A percentile compares a stretch with the other conserved stretches of the same genome.
phyloP scores from a whole-genome alignment of 2,113 vertebrate species.

The human region DNA sequence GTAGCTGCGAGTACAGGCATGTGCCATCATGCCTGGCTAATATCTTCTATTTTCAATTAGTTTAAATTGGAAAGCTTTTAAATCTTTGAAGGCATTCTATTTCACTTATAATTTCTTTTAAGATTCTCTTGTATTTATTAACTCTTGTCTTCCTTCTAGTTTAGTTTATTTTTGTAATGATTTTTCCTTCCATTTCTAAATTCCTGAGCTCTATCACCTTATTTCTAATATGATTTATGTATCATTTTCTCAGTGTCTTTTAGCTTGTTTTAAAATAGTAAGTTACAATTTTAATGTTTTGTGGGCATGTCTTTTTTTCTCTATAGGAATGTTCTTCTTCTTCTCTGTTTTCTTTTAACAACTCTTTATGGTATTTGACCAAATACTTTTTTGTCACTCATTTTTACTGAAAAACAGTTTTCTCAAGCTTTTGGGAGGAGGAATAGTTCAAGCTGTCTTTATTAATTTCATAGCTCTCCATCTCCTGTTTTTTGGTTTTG shows the following conservation, averaged over 20 bases:
- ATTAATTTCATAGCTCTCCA: not conserved
- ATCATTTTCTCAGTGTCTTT: not conserved
- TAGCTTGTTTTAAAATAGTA: conserved; percentile 24
- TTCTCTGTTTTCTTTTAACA: not conserved
- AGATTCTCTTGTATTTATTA: not conserved
- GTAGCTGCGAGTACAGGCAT: too few relatives aligned
- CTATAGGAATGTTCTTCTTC: not conserved
- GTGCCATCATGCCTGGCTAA: too few relatives aligned
- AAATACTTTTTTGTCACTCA: not conserved
- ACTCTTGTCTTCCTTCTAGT: not conserved
- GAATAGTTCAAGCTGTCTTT: not conserved
- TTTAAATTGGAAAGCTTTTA: not conserved
- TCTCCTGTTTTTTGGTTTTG: not conserved
- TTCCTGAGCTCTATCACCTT: not conserved
- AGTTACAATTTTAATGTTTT: not conserved
- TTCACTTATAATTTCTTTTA: not conserved
- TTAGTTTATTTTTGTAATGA: conserved; percentile 14
- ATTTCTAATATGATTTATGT: not conserved
- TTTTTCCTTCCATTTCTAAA: not conserved
- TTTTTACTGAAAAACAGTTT: not conserved
- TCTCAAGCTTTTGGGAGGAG: not conserved
- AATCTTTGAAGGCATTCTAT: not conserved
- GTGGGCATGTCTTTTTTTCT: not conserved
- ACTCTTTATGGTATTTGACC: not conserved
- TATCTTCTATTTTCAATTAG: not conserved